Base-by-base conservation (phyloP, 92 coral and sea anemone species). In the Actinostola sp. region DNA sequence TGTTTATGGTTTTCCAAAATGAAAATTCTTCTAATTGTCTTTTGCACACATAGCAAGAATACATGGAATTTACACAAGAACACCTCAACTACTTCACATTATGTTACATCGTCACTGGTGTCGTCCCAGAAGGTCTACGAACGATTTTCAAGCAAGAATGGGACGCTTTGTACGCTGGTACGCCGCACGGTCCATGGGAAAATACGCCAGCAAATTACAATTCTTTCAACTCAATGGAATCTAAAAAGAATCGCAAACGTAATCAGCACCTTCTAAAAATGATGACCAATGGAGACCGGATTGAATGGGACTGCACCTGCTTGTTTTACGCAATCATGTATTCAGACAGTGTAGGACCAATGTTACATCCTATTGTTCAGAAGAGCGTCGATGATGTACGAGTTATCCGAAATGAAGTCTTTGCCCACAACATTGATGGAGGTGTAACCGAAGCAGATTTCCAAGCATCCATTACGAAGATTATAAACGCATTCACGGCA, bases 221-320 rank as follows among this genome's bases (percentile, higher is more conserved):
- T 31, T 33, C n/a, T 33, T 59, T 59, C 26, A 28, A 59, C 21
- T 3, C 20, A 0, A 59, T 32, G 65, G 65, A 59, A 21, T 29
- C 44, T 14, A 3, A 3, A 28, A 32, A 59, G 0, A 59, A 59
- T 59, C 3, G 8, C 3, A 28, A 28, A 59, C 41, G 14, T 14
- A 39, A 39, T 14, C 7, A 39, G 45, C 8, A 39, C 45, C 45
- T 39, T 7, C 45, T 39, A 14, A 39, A 39, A 14, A 7, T 51
- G 1, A 72, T 72, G 65, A 23, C 10, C 17, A 49, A 61, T 2
- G 89, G 89, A 44, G 60, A 73, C 54, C 39, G 42, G 29, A 64
- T 52, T n/a, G 82, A 79, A 42, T 85, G 85, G 89, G 89, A 79
- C 48, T 66, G 85, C 32, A 79, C 77, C 11, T 36, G 63, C 32